Conservation (phyloP, 2,888 invertebrate genomes). For the Parnassius apollo region DNA sequence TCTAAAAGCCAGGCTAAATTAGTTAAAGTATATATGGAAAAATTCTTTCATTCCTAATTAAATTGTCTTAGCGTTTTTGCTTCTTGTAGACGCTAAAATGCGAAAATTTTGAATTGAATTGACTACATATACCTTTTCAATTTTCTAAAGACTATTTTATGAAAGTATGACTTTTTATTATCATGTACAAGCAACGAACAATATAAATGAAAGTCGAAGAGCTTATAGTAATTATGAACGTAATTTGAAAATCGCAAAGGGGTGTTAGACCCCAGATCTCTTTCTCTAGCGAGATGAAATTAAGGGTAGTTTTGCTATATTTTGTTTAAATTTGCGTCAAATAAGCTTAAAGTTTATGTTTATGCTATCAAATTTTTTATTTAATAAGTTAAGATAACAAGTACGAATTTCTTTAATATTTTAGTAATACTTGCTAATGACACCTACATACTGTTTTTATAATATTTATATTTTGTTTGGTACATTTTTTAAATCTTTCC, state of each 20-base stretch:
- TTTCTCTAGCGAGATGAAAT: constrained; percentile 14
- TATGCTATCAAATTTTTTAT: constrained; percentile 14
- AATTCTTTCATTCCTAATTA: constrained; percentile 13
- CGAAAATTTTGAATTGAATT: constrained; percentile 18
- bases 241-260: constrained; percentile 1
- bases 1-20: constrained; percentile 39
- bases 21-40: constrained; percentile 22
- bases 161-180: constrained; percentile 4
- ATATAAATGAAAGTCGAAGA: background rate
- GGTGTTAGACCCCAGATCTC: constrained; percentile 17
- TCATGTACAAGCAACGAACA: constrained; percentile 12
- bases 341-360: constrained; percentile 14
- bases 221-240: background rate
- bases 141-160: constrained; percentile 16
- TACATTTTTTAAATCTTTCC: constrained; percentile 7
- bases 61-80: constrained; percentile 1
- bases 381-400: constrained; percentile 4
- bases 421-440: constrained; percentile 4
- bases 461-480: constrained; percentile 12
- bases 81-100: constrained; percentile 5
- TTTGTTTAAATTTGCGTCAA: constrained; percentile 7
- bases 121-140: constrained; percentile 6
- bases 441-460: constrained; percentile 1
- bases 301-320: constrained; percentile 4
- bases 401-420: constrained; percentile 9